Evolutionary conservation across 2,113 vertebrate genomes (phyloP).

Genomic region (Eulacestoma nigropectus): DNA sequence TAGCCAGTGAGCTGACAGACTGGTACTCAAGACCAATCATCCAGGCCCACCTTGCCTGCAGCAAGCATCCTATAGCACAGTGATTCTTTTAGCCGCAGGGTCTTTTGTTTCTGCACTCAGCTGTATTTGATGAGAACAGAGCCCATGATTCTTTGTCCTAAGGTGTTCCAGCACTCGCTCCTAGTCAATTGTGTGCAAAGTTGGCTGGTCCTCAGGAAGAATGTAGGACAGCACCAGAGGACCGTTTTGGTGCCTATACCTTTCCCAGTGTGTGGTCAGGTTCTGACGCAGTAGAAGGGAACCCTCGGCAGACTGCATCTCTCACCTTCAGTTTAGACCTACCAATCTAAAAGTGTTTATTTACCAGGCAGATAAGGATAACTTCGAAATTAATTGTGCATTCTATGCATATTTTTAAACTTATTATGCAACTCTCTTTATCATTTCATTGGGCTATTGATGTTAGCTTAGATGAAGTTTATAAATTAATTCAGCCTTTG

Average conservation of each 20-base stretch:
- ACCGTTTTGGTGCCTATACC: neutral
- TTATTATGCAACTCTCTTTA: neutral
- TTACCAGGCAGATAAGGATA: neutral
- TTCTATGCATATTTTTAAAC: neutral
- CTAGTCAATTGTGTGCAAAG: neutral
- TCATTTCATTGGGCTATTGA: neutral
- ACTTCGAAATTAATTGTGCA: neutral
- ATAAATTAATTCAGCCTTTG: conserved; percentile 20
- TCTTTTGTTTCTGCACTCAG: neutral
- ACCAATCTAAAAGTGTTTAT: neutral
- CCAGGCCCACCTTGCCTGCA: neutral
- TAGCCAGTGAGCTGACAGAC: neutral
- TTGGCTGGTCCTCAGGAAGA: neutral
- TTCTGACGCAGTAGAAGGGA: neutral
- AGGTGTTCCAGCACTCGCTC: neutral
- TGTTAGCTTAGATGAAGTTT: neutral
- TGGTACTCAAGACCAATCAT: neutral
- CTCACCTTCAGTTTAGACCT: neutral
- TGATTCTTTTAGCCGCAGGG: neutral
- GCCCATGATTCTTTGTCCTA: neutral
- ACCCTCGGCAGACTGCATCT: neutral
- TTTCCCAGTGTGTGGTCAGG: neutral
- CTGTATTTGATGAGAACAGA: neutral
- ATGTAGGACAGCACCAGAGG: neutral
- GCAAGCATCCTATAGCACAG: neutral